Conservation (phyloP, 1,140 invertebrate genomes). For the Leptinotarsa defecta region DNA sequence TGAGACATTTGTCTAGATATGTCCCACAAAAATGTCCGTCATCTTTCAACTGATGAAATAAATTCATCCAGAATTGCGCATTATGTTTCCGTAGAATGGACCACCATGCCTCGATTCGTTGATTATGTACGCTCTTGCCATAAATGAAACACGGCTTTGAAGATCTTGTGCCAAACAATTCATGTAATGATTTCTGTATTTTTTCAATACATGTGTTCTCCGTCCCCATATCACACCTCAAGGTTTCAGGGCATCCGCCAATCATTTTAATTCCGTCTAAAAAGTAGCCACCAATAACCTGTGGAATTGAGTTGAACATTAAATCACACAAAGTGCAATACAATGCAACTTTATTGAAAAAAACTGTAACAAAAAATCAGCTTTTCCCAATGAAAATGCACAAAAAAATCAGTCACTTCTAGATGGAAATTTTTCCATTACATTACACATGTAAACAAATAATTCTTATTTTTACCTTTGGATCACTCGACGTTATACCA, state of each 20-base stretch:
- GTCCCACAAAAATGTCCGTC: background rate
- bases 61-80: constrained; percentile 1
- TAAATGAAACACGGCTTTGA: background rate
- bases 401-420: too few species aligned
- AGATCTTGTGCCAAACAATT: background rate
- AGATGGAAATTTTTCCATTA: too few species aligned
- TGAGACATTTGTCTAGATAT: background rate
- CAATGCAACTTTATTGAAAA: too few species aligned
- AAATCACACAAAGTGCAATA: too few species aligned
- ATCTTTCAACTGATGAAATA: background rate
- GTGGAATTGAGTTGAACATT: too few species aligned
- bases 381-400: too few species aligned
- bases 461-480: constrained; percentile 8
- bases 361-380: too few species aligned
- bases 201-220: background rate
- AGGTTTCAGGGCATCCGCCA: background rate
- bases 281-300: constrained; percentile 6
- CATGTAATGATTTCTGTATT: background rate
- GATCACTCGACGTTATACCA: constrained; percentile 8
- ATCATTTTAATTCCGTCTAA: background rate
- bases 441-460: background rate
- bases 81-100: constrained; percentile 7
- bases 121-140: constrained; percentile 6
- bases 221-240: background rate
- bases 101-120: constrained; percentile 8